These are phyloP conservation scores for Pangasius djambal DNA, from an alignment of 2,797 vertebrate species.

Conservation along the genomic window DNA sequence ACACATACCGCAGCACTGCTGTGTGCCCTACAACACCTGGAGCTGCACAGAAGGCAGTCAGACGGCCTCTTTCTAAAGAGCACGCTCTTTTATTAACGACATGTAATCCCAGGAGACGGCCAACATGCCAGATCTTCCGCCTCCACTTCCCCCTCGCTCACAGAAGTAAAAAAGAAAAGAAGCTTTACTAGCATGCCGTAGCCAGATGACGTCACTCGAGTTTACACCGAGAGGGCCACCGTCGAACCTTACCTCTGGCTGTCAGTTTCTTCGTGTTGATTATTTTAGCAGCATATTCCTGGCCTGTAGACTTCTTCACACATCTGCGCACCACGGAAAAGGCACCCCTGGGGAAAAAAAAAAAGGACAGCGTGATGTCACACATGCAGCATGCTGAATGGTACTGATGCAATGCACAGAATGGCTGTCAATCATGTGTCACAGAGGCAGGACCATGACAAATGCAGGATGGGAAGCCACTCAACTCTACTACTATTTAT, in stretches of 20 bases:
- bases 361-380: not conserved
- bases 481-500: not conserved
- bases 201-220: slow-evolving; percentile 23
- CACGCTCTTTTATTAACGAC: slow-evolving; percentile 38
- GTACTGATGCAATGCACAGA: slow-evolving; percentile 19
- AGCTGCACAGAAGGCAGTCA: slow-evolving; percentile 19
- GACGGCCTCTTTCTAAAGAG: slow-evolving; percentile 33
- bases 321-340: slow-evolving; percentile 99
- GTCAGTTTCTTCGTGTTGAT: slow-evolving; percentile 99
- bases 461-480: slow-evolving; percentile 19
- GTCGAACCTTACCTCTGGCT: slow-evolving; percentile 86
- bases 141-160: slow-evolving; percentile 18
- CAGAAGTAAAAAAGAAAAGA: not conserved
- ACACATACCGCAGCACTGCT: slow-evolving; percentile 12
- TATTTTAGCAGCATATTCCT: slow-evolving; percentile 99
- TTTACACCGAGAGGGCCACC: not conserved
- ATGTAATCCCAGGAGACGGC: slow-evolving; percentile 25
- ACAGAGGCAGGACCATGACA: slow-evolving; percentile 30
- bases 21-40: slow-evolving; percentile 24
- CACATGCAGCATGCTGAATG: not conserved
- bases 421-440: slow-evolving; percentile 44
- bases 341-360: slow-evolving; percentile 85
- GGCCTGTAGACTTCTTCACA: slow-evolving; percentile 96
- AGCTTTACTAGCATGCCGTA: slow-evolving; percentile 4
- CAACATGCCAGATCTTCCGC: slow-evolving; percentile 35